These are phyloP conservation scores for Cremastinae sp. DNA, from an alignment of 2,888 invertebrate species.

Conservation along the genomic window DNA sequence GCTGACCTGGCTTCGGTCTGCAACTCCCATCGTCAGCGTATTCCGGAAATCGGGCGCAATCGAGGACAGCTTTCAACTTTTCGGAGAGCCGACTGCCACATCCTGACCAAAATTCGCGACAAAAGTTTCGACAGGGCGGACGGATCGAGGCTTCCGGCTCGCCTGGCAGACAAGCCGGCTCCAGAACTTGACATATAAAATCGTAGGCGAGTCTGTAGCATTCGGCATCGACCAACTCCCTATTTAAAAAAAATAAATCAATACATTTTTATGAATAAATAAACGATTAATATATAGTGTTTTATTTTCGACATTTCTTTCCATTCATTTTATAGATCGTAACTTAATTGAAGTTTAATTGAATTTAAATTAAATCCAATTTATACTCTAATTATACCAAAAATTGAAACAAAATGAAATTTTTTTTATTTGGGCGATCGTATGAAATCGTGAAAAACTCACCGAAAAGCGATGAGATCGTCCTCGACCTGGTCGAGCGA, in stretches of 20 bases:
- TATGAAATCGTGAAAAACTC: slow-evolving; percentile 31
- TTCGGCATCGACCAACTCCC: slow-evolving; percentile 94
- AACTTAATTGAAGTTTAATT: no score
- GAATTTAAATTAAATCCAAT: no score
- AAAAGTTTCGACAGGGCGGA: slow-evolving; percentile 91
- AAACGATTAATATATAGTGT: slow-evolving; percentile 4
- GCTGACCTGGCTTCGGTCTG: slow-evolving; percentile 88
- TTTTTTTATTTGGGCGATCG: no score
- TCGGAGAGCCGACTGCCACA: slow-evolving; percentile 89
- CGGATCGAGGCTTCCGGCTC: slow-evolving; percentile 83
- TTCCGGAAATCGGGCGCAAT: slow-evolving; percentile 91
- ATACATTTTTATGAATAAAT: background rate
- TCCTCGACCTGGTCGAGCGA: slow-evolving; percentile 85
- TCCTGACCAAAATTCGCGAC: slow-evolving; percentile 91
- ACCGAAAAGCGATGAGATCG: slow-evolving; percentile 89
- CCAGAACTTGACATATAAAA: slow-evolving; percentile 92
- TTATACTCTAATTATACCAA: no score
- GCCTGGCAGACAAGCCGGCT: slow-evolving; percentile 86
- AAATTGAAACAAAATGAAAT: no score
- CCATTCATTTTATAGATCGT: no score
- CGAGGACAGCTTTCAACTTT: slow-evolving; percentile 86
- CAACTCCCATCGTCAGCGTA: slow-evolving; percentile 89
- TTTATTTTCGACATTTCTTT: slow-evolving; percentile 12
- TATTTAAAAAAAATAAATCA: slow-evolving; percentile 68
- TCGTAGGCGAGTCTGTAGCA: slow-evolving; percentile 94